Conservation (phyloP, 30 jellyfish, hydroid and myxozoan genomes). For the Aurelia coerulea region DNA sequence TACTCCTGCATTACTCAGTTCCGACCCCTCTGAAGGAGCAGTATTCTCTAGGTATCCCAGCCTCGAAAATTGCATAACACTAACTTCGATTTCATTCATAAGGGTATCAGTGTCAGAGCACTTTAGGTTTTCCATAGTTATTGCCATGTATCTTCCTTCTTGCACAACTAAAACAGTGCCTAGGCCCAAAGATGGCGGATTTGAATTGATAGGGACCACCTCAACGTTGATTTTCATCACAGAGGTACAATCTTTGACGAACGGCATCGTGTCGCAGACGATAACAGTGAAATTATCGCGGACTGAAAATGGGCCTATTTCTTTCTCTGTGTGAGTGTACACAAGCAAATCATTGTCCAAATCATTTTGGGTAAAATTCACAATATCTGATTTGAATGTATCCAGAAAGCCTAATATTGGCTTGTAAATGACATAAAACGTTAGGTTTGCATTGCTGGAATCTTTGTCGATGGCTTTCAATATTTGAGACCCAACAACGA, state of each 20-base stretch:
- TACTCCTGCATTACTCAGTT: conserved; percentile 50
- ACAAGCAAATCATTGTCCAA: conserved; percentile 20
- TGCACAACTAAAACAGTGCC: conserved; percentile 4
- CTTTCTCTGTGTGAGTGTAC: conserved; percentile 16
- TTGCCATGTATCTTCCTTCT: conserved; percentile 24
- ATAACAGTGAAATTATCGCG: conserved; percentile 36
- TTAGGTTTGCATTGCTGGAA: neutral
- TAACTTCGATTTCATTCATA: conserved; percentile 16
- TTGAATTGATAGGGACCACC: conserved; percentile 45
- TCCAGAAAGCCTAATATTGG: conserved; percentile 34
- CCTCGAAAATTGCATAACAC: conserved; percentile 29
- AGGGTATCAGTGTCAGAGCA: conserved; percentile 53
- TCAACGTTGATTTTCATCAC: conserved; percentile 21
- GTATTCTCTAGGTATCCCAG: conserved; percentile 53
- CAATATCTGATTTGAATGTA: neutral
- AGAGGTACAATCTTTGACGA: conserved; percentile 20
- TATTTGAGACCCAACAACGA: conserved; percentile 24
- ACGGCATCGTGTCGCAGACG: conserved; percentile 31
- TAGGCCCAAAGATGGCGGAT: conserved; percentile 31
- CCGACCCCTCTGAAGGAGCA: conserved; percentile 67
- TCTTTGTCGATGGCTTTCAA: conserved; percentile 60
- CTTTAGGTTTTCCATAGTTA: neutral
- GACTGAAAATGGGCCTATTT: conserved; percentile 46
- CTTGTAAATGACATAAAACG: conserved; percentile 8
- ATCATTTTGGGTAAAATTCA: conserved; percentile 31